Conservation (phyloP, 2,888 invertebrate genomes). For the Psococerastis gibbosa region DNA sequence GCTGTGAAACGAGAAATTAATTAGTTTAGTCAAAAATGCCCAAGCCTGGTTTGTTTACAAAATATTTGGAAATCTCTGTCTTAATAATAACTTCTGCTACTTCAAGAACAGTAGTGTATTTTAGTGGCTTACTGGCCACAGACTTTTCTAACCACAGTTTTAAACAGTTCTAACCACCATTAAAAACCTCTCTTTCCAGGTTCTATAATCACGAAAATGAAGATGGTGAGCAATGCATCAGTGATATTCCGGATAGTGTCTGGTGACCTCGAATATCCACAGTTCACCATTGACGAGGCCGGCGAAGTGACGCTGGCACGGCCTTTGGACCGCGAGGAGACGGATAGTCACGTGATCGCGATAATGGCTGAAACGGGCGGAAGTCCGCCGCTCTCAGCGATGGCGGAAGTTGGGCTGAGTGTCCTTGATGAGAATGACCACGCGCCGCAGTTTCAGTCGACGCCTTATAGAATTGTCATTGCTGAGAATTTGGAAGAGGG, state of each 20-base stretch:
- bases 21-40: too few relatives aligned
- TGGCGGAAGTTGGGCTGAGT: slow-evolving; percentile 53
- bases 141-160: too few relatives aligned
- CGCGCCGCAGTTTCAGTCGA: slow-evolving; percentile 68
- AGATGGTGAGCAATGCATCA: slow-evolving; percentile 37
- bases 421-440: slow-evolving; percentile 84
- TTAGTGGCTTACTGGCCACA: too few relatives aligned
- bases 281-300: slow-evolving; percentile 49
- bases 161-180: too few relatives aligned
- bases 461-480: slow-evolving; percentile 53
- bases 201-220: slow-evolving; percentile 46
- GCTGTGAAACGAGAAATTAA: too few relatives aligned
- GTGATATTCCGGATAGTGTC: slow-evolving; percentile 44
- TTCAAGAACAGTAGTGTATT: too few relatives aligned
- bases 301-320: slow-evolving; percentile 57
- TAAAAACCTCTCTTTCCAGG: too few relatives aligned
- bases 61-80: too few relatives aligned
- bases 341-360: slow-evolving; percentile 49
- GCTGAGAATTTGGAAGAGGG: slow-evolving; percentile 73
- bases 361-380: slow-evolving; percentile 49
- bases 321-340: slow-evolving; percentile 55
- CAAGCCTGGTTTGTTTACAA: too few relatives aligned
- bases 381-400: slow-evolving; percentile 48
- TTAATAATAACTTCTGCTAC: too few relatives aligned
- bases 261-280: slow-evolving; percentile 34